Base-by-base conservation (phyloP, 2,888 invertebrate genomes). In the Falcaria lacertinaria region DNA sequence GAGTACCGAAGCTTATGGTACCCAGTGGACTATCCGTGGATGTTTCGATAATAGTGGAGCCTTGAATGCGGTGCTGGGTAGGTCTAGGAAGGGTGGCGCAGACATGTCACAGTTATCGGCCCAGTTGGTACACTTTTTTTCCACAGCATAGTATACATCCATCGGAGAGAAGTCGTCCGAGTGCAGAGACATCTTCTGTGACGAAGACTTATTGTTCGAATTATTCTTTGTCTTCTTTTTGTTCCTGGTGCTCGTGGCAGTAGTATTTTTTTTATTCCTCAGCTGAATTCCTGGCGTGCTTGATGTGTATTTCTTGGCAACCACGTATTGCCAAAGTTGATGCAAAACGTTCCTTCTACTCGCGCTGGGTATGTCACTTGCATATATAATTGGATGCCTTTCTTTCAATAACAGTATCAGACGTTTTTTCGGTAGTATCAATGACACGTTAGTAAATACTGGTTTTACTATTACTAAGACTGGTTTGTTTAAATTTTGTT, bases 121-220 rank as follows among this genome's bases (percentile, higher is more conserved):
- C 54, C 48, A 55, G 34, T 52, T 52, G 0, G 37, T 45, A 17
- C 55, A 57, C 32, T 44, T 53, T 33, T 51, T 48, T 22, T 57
- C 55, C 7, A 55, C 35, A 14, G 39, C 44, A n/a, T 57, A 59
- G 15, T 46, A 59, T 6, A 57, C 47, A 14, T 46, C 43, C 14
- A 48, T 54, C 1, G 51, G 52, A 5, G 54, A 3, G 28, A 33
- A 52, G 6, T 37, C 13, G 7, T 46, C 34, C 15, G 34, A 15
- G 15, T 34, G 34, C 6, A 34, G 15, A 6, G 34, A 34, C 15
- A 34, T 34, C 34, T 34, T 34, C 2, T 15, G 4, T 34, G 19
- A 4, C 5, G 19, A 2, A 4, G 19, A 19, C n/a, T n/a, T n/a
- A n/a, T n/a, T n/a, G n/a, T n/a, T n/a, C n/a, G n/a, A n/a, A n/a